Conservation (phyloP, 2,797 vertebrate genomes). For the Molossus alvarezi region DNA sequence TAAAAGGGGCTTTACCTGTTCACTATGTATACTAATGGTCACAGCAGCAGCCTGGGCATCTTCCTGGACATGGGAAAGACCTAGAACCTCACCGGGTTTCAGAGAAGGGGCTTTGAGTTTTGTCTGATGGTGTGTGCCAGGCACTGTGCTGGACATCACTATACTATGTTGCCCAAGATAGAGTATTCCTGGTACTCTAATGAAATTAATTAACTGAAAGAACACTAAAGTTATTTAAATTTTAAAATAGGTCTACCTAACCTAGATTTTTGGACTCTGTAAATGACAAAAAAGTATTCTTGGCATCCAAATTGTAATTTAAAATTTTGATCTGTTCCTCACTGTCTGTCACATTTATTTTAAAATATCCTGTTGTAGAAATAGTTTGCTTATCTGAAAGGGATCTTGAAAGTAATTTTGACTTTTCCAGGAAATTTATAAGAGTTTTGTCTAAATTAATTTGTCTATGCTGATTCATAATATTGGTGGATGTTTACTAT, state of each 20-base stretch:
- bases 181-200: not conserved
- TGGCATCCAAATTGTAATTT: slow-evolving; percentile 48
- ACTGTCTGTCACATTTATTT: slow-evolving; percentile 2
- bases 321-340: not conserved
- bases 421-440: slow-evolving; percentile 20
- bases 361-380: not conserved
- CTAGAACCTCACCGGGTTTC: not conserved
- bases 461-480: not conserved
- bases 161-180: not conserved
- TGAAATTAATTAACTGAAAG: slow-evolving; percentile 24
- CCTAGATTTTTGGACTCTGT: not conserved
- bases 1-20: not conserved
- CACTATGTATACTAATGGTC: not conserved
- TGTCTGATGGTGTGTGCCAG: not conserved
- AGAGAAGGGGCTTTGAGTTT: not conserved
- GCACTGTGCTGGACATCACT: not conserved
- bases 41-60: not conserved
- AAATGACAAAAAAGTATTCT: slow-evolving; percentile 25
- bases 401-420: not conserved
- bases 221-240: not conserved
- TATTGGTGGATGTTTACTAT: not conserved
- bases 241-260: slow-evolving; percentile 21
- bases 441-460: slow-evolving; percentile 37
- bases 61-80: not conserved
- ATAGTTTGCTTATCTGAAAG: not conserved